Evolutionary conservation across 2,113 vertebrate species (phyloP), one percentile per base, ranked within the genome.

Genomic region (Xiphophorus couchianus): DNA sequence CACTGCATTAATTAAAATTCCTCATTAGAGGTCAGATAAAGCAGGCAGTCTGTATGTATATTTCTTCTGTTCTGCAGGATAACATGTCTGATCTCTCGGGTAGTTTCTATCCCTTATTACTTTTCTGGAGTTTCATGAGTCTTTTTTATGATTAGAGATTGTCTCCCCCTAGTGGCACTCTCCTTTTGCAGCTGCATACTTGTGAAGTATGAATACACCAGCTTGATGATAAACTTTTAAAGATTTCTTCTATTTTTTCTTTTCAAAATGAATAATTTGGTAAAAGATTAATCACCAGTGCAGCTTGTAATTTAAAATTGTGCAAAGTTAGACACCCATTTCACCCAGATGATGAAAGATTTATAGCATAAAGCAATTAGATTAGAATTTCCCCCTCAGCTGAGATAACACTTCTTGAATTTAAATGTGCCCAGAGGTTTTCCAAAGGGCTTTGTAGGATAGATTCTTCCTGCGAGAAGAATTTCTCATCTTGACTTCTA

Each of bases 141-240:
- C 15, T 65, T 6, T 37, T 37, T 6, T 14, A 78, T 73, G 61
- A 67, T 39, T 73, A 80, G 78, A 72, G 64, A 61, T 66, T 90
- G 89, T 91, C 91, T 90, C 90, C 92, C 87, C 83, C 92, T 90
- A 80, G 89, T 89, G 92, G 90, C 63, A 0, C 0, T 22, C 5
- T 25, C 58, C 33, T 31, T 58, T 30, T 65, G 22, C 65, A 64
- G 17, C 76, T 76, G 33, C 19, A 27, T 0, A 62, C 25, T 61
- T 14, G 15, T 51, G 17, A 35, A 19, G 28, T 77, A 61, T 61
- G 30, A 61, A 54, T 5, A 1, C 13, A 72, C 22, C 66, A n/a
- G 74, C 73, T 65, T 66, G 62, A 74, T 84, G 44, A 76, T 78
- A 19, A 78, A 74, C 76, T 83, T 11, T 14, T 76, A 74, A 54